Base-by-base conservation (phyloP, 2,113 vertebrate species). In the Lipotes vexillifer region DNA sequence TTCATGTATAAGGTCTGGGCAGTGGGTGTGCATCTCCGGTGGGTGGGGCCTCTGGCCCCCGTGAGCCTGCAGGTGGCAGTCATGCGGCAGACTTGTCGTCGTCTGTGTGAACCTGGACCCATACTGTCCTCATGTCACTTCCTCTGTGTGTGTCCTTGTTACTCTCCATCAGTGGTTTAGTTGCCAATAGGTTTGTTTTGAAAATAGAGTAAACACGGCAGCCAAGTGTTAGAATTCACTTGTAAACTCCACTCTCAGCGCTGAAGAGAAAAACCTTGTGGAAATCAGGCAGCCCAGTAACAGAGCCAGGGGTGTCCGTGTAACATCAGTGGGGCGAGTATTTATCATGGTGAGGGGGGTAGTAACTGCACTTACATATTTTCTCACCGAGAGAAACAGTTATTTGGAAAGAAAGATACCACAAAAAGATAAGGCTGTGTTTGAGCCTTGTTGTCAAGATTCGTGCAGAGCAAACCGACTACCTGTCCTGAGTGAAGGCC, bases 361-460 rank as follows among this genome's bases (percentile, higher is more conserved):
- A 74, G 77, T 61, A 80, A 68, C 9, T 33, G 3, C 29, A 20
- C 20, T 49, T 31, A 71, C 3, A 0, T 41, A 31, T 66, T 77
- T 96, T 59, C 78, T 92, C 83, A 59, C 25, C 29, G 21, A 8
- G 21, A 8, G 14, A 10, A 25, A n/a, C 21, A 18, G 4, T 46
- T 55, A 12, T 52, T 10, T 68, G n/a, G 69, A 44, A 91, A 85
- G 41, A 17, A 21, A 65, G 44, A 77, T 57, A n/a, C 55, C 14
- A 21, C 3, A 8, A 36, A 96, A 78, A 49, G 41, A 57, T 14
- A 10, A 89, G 41, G 29, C 65, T 8, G 18, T 63, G 61, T 75
- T 86, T 68, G 8, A 75, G 31, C 78, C 88, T 86, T 83, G 55
- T 80, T 68, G 12, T 63, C 44, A 81, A 97, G 63, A 52, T 57